A percentile compares a stretch with the other conserved stretches of the same genome.
Conservation (phyloP, 2,113 vertebrate genomes). For the Rhinolophus ferrumequinum region DNA sequence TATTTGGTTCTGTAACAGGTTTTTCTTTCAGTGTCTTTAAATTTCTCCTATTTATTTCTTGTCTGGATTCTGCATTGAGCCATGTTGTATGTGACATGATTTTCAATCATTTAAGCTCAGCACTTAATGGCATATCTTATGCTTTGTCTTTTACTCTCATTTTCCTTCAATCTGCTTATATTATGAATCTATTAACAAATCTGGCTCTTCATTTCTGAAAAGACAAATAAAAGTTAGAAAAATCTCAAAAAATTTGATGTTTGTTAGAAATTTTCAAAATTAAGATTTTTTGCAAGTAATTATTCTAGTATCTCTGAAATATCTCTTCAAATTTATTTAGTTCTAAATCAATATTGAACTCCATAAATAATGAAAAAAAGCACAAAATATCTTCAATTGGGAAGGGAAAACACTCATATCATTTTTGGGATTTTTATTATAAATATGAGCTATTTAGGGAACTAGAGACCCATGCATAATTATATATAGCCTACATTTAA, state of each 20-base stretch:
- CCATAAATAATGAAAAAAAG: not conserved
- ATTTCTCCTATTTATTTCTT: not conserved
- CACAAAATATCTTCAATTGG: not conserved
- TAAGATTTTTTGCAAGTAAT: constrained; percentile 22
- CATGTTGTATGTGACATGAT: not conserved
- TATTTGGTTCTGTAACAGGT: not conserved
- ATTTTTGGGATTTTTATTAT: not conserved
- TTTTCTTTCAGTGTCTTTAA: not conserved
- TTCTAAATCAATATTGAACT: not conserved
- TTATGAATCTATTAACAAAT: not conserved
- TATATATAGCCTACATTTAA: not conserved
- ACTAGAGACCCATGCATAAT: constrained; percentile 1
- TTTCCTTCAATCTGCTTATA: not conserved
- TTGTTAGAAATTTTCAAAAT: not conserved
- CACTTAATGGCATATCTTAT: fast-evolving
- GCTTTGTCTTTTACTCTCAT: not conserved
- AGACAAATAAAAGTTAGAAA: not conserved
- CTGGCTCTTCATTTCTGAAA: not conserved
- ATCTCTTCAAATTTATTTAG: not conserved
- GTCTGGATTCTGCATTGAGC: not conserved
- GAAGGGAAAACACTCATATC: not conserved
- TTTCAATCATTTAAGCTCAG: fast-evolving
- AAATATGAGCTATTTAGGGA: constrained; percentile 9
- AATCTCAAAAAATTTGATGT: constrained; percentile 1
- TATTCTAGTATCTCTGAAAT: not conserved